phyloP scores from a whole-genome alignment of 1,140 invertebrate species.

The Diprion similis region DNA sequence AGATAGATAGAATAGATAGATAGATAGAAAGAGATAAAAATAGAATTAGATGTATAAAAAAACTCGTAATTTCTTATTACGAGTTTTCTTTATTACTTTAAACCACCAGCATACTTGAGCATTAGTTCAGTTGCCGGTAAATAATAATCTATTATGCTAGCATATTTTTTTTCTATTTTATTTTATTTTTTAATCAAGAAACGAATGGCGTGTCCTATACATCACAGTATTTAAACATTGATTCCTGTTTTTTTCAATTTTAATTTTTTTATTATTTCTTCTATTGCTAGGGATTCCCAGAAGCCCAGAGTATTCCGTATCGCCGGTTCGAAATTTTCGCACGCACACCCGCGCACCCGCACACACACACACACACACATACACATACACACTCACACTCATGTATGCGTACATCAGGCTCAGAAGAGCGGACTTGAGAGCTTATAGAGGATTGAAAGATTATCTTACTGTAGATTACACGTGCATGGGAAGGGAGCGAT shows the following conservation, averaged over 20 bases:
- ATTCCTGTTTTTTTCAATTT: too few relatives aligned
- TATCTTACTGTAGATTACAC: too few relatives aligned
- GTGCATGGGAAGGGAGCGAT: too few relatives aligned
- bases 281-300: neutral
- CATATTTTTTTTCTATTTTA: neutral
- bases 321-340: neutral
- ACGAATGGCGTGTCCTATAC: neutral
- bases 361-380: neutral
- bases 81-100: slow-evolving; percentile 34
- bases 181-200: neutral
- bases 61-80: slow-evolving; percentile 34
- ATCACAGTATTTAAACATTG: neutral
- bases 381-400: too few relatives aligned
- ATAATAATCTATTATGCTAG: slow-evolving; percentile 27
- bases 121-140: slow-evolving; percentile 42
- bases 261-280: neutral
- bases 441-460: too few relatives aligned
- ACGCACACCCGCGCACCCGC: neutral
- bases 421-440: too few relatives aligned
- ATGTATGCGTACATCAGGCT: too few relatives aligned
- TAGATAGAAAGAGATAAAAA: slow-evolving; percentile 33
- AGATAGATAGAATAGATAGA: too few relatives aligned
- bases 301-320: neutral
- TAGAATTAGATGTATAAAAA: slow-evolving; percentile 24
- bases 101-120: slow-evolving; percentile 43